phyloP scores from a whole-genome alignment of 2,113 vertebrate genomes.

The Alaudala cheleensis region DNA sequence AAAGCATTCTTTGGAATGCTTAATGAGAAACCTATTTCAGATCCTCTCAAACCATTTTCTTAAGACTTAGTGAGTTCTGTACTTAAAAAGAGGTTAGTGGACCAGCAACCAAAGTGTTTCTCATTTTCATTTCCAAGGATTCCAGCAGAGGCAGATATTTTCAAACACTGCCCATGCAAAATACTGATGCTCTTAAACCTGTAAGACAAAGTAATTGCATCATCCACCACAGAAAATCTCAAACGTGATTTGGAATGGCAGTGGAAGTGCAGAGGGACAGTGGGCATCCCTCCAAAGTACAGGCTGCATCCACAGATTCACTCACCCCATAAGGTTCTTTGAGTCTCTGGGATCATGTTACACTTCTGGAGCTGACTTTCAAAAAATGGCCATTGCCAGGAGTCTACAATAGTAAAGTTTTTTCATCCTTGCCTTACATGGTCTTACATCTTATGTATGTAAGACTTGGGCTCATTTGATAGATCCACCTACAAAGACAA shows the following conservation, averaged over 20 bases:
- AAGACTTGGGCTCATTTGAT: background rate
- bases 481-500: background rate
- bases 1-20: conserved; percentile 40
- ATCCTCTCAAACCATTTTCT: conserved; percentile 7
- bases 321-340: background rate
- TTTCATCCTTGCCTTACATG: background rate
- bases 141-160: conserved; percentile 13
- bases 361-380: background rate
- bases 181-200: background rate
- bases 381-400: background rate
- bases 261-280: background rate
- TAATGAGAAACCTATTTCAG: conserved; percentile 39
- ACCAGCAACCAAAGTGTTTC: background rate
- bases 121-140: conserved; percentile 32
- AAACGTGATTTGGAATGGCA: background rate
- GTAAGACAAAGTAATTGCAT: background rate
- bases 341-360: background rate
- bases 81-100: conserved; percentile 3
- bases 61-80: background rate
- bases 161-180: background rate
- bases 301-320: background rate
- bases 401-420: background rate
- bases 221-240: background rate
- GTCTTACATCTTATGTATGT: background rate
- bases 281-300: background rate